Base-by-base conservation (phyloP, 2,113 vertebrate species). In the Trichechus manatus region DNA sequence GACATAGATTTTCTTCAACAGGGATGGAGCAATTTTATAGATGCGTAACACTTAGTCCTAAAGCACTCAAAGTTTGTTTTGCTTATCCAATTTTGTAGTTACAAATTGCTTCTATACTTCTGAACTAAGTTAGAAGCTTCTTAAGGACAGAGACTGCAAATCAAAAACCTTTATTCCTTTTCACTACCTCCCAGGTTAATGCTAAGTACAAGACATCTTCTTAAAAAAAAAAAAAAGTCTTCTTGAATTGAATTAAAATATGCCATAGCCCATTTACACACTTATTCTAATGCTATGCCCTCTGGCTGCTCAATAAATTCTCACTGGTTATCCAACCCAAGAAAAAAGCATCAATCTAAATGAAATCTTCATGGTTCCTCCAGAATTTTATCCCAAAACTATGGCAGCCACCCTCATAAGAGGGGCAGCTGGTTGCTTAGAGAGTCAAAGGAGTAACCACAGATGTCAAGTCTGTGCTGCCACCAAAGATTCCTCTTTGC, bases 181-280 rank as follows among this genome's bases (percentile, higher is more conserved):
- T 91, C 36, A 80, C n/a, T 90, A 3, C 11, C 8, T 94, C 70
- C 31, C 39, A 39, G 3, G n/a, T 56, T 89, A 95, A 56, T 42
- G 61, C 17, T 80, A 80, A 88, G 6, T 64, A 75, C 2, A 87
- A 88, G 70, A 91, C 23, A 29, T 36, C 84, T 77, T 87, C 7
- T 83, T 42, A 9, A 6, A 70, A 79, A 77, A 78, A 47, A 72
- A 3, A 84, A 87, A 75, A 22, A 9, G 29, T 9, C 66, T 59
- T 42, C 39, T 74, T 86, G 47, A 91, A 63, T 75, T 91, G 11
- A 88, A 94, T 78, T 72, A 44, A 95, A 78, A 86, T 92, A 10
- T 66, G 83, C 27, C 27, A 44, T 36, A 80, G 17, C 31, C 22
- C 50, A 23, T 9, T n/a, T 80, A 56, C 29, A 9, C n/a, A 44